Conservation (phyloP, 2,797 vertebrate species). For the Sebastes umbrosus region DNA sequence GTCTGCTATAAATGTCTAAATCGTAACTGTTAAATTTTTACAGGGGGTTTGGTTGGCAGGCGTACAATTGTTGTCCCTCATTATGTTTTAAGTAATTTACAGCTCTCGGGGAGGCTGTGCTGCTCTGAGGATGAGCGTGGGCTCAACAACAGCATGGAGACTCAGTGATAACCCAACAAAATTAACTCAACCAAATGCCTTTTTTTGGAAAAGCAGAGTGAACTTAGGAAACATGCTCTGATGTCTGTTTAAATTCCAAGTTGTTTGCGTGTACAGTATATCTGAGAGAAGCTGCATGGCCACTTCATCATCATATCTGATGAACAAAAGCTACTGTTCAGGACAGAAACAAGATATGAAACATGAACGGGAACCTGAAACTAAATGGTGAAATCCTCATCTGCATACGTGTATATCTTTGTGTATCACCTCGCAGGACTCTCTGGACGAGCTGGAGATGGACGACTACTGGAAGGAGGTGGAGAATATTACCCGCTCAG, state of each 20-base stretch:
- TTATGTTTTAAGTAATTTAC: neutral
- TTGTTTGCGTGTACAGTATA: neutral
- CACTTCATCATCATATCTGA: neutral
- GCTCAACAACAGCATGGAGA: neutral
- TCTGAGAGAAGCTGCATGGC: neutral
- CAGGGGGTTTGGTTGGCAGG: neutral
- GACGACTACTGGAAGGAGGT: constrained; percentile 94
- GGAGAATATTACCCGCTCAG: constrained; percentile 88
- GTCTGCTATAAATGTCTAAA: constrained; percentile 7
- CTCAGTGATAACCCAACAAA: neutral
- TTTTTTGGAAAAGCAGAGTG: neutral
- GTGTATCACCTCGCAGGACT: constrained; percentile 81
- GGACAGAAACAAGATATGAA: constrained; percentile 1
- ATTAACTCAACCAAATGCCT: neutral
- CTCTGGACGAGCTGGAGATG: constrained; percentile 91
- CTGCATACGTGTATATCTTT: neutral
- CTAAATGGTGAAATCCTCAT: neutral
- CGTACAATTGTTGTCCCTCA: neutral
- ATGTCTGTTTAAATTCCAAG: constrained; percentile 5
- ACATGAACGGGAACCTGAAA: neutral
- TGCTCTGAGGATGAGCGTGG: neutral
- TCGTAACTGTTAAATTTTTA: neutral
- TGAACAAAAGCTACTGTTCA: neutral
- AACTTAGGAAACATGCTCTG: neutral
- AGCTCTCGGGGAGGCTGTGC: neutral